A percentile compares a stretch with the other conserved stretches of the same genome.
These are phyloP conservation scores for Dascillus cervinus DNA, from an alignment of 2,888 invertebrate genomes.

Conservation along the genomic window DNA sequence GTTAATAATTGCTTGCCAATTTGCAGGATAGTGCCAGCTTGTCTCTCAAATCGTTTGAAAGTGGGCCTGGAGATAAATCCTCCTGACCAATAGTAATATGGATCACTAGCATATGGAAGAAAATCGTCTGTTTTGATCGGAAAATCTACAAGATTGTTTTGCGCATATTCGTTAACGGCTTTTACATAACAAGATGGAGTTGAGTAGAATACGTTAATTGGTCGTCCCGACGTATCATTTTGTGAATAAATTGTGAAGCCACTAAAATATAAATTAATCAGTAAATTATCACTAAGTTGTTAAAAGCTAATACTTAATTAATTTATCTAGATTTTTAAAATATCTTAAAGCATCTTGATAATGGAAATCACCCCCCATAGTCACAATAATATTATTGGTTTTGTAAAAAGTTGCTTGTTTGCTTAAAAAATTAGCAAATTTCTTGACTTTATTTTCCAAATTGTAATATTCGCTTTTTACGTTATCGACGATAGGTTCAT, in stretches of 20 bases:
- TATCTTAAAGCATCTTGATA: conserved; percentile 57
- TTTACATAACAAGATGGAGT: conserved; percentile 82
- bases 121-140: conserved; percentile 75
- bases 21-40: conserved; percentile 69
- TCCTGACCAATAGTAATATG: conserved; percentile 90
- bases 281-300: not conserved
- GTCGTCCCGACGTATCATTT: conserved; percentile 26
- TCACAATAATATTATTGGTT: conserved; percentile 57
- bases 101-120: conserved; percentile 63
- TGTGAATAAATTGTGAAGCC: conserved; percentile 5
- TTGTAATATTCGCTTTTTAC: conserved; percentile 48
- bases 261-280: conserved; percentile 8
- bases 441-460: conserved; percentile 37
- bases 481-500: conserved; percentile 51
- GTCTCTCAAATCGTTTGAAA: conserved; percentile 67
- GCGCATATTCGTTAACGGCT: conserved; percentile 61
- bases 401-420: conserved; percentile 43
- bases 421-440: conserved; percentile 45
- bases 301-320: conserved; percentile 54
- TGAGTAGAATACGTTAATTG: conserved; percentile 70
- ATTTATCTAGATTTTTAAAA: conserved; percentile 60
- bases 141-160: conserved; percentile 56
- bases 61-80: conserved; percentile 80
- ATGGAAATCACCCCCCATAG: conserved; percentile 69
- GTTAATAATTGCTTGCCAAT: conserved; percentile 63